phyloP scores from a whole-genome alignment of 2,797 vertebrate genomes.

The Sparidentex hasta region DNA sequence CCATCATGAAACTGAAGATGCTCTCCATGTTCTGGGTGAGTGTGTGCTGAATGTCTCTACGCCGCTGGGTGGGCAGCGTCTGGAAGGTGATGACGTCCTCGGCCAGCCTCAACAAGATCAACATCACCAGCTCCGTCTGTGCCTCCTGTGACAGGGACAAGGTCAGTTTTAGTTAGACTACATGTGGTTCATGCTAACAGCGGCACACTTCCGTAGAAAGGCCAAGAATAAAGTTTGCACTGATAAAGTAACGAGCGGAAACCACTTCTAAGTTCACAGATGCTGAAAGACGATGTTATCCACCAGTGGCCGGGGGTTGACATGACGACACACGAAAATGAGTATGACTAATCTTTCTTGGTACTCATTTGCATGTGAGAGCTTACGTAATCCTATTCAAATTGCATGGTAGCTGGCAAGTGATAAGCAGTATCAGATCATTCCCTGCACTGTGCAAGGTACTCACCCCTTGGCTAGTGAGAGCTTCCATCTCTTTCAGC shows the following conservation, averaged over 20 bases:
- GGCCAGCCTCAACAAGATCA: conserved; percentile 94
- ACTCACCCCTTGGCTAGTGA: conserved; percentile 93
- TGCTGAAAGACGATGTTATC: neutral
- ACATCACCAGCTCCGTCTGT: conserved; percentile 98
- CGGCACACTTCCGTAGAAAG: neutral
- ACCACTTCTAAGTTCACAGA: neutral
- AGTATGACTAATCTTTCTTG: conserved; percentile 6
- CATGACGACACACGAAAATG: conserved; percentile 9
- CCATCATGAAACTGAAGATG: conserved; percentile 94
- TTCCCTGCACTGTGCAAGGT: neutral
- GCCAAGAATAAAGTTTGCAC: neutral
- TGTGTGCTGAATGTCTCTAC: conserved; percentile 96
- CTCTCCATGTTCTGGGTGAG: conserved; percentile 97
- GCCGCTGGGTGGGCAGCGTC: conserved; percentile 92
- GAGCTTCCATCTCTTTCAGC: conserved; percentile 94
- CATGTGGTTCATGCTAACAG: neutral
- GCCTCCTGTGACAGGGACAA: conserved; percentile 85
- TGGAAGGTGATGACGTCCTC: conserved; percentile 99
- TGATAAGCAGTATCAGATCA: neutral
- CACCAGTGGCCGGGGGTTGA: neutral
- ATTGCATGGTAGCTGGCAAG: neutral
- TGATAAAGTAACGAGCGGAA: neutral
- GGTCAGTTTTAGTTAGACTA: neutral
- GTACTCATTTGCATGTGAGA: conserved; percentile 41
- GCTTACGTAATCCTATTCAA: conserved; percentile 43